These are phyloP conservation scores for Triplophysa yarkandensis DNA, from an alignment of 2,797 vertebrate genomes.

Conservation along the genomic window DNA sequence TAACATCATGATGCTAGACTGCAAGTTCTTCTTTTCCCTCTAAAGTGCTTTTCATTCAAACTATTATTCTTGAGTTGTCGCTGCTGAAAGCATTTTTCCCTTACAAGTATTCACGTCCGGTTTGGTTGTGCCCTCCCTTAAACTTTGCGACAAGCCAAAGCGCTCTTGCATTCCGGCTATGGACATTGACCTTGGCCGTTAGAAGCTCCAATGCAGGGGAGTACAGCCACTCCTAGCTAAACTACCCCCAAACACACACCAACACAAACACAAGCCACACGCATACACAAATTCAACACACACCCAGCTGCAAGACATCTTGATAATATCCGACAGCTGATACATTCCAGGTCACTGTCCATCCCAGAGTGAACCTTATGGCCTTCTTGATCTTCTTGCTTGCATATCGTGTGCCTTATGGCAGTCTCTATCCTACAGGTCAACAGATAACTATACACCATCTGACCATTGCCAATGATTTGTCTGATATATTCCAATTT, in stretches of 20 bases:
- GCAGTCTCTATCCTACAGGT: constrained; percentile 10
- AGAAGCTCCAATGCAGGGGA: constrained; percentile 46
- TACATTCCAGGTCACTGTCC: constrained; percentile 60
- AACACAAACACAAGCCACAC: constrained; percentile 39
- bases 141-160: constrained; percentile 37
- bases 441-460: constrained; percentile 7
- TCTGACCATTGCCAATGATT: not conserved
- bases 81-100: constrained; percentile 11
- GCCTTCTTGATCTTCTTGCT: constrained; percentile 37
- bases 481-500: constrained; percentile 13
- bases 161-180: constrained; percentile 43
- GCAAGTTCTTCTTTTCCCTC: not conserved
- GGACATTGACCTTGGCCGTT: constrained; percentile 57
- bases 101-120: constrained; percentile 14
- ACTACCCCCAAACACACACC: constrained; percentile 37
- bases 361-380: constrained; percentile 63
- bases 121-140: constrained; percentile 40
- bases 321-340: constrained; percentile 77
- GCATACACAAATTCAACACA: constrained; percentile 32
- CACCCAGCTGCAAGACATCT: constrained; percentile 77
- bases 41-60: not conserved
- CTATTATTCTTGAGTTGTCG: not conserved
- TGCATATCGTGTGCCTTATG: constrained; percentile 26
- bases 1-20: not conserved
- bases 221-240: constrained; percentile 40